Percentiles rank a stretch among this genome's conserved stretches.
phyloP scores from a whole-genome alignment of 2,888 invertebrate genomes.

The Melieria omissa region DNA sequence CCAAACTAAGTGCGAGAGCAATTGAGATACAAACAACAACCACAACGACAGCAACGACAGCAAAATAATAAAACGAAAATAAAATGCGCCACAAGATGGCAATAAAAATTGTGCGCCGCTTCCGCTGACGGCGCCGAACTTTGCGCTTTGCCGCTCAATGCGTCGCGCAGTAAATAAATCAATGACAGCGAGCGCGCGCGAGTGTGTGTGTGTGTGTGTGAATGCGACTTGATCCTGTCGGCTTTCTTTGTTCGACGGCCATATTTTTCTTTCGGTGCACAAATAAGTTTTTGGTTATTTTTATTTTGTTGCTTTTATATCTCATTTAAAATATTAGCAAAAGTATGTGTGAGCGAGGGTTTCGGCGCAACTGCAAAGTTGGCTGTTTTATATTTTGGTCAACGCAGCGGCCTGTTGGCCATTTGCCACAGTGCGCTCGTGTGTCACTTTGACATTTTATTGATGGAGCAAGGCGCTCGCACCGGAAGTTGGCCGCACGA shows the following conservation, averaged over 20 bases:
- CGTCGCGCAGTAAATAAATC: slow-evolving; percentile 24
- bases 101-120: slow-evolving; percentile 19
- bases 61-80: slow-evolving; percentile 3
- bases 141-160: neutral
- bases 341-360: too few species aligned
- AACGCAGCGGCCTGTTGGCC: too few species aligned
- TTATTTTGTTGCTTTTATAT: too few species aligned
- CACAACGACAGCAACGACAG: slow-evolving; percentile 3
- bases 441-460: too few species aligned
- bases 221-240: neutral
- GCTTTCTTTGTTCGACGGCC: neutral
- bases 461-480: too few species aligned
- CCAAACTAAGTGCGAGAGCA: neutral
- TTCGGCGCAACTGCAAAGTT: too few species aligned
- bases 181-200: slow-evolving; percentile 4
- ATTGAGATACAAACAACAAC: neutral
- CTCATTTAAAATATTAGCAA: too few species aligned
- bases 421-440: too few species aligned
- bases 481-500: too few species aligned
- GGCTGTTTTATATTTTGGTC: too few species aligned
- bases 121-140: slow-evolving; percentile 16
- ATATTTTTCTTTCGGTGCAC: neutral
- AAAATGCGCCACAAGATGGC: slow-evolving; percentile 16
- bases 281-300: too few species aligned
- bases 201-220: neutral